Base-by-base conservation (phyloP, 2,797 vertebrate genomes). In the Diceros bicornis region DNA sequence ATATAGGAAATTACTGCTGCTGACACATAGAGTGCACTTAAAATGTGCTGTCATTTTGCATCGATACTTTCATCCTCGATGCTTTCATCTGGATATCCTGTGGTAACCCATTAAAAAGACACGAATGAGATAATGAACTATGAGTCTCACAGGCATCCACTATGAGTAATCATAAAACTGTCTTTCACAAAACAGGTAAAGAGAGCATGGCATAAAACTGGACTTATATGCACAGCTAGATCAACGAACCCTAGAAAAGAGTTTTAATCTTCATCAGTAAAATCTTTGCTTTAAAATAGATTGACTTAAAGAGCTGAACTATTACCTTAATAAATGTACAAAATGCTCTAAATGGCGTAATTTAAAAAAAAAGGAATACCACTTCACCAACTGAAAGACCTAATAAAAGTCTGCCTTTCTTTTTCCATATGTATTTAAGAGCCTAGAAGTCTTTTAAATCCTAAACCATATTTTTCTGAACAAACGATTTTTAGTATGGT, bases 381-480 rank as follows among this genome's bases (percentile, higher is more conserved):
- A 88, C 23, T 82, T 89, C 34, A 81, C 23, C 52, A 75, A 29
- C 29, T 44, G 59, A 79, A 84, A 96, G 17, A 29, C 29, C 69
- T 92, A 93, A 69, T 25, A 68, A 78, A 79, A 52, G 29, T 57
- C 41, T 61, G 14, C 21, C 57, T 84, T 89, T 74, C 61, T 82
- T 66, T 90, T 66, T 41, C 62, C 52, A 69, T 4, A 69, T 8
- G 5, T 44, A 93, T 14, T 75, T 83, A 83, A 55, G 27, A 61
- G 34, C 64, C 27, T 32, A 64, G 27, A 79, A 71, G 87, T 57
- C 25, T 83, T 91, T 57, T 52, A 87, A 86, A 57, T 47, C 16
- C 44, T 90, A 84, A 83, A 44, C 44, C 75, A 74, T 13, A 75
- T 71, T 81, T 93, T 79, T 52, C 50, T 44, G n/a, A 94, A 72